These are phyloP conservation scores for Lutra lutra DNA, from an alignment of 2,797 vertebrate genomes.

Conservation along the genomic window DNA sequence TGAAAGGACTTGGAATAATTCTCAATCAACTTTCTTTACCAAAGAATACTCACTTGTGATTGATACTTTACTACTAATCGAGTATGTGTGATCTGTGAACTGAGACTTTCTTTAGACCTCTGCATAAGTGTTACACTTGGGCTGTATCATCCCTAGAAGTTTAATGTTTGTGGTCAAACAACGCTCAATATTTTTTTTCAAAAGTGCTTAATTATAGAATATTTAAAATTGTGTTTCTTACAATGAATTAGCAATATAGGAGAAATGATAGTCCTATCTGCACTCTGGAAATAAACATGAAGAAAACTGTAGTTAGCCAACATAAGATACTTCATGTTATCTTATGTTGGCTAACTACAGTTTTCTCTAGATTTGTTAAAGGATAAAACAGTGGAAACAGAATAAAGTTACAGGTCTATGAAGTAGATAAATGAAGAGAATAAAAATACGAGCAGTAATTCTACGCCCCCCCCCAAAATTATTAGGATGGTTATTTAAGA, in stretches of 20 bases:
- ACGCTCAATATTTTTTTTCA: neutral
- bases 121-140: neutral
- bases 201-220: neutral
- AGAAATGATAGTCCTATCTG: constrained; percentile 50
- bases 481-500: constrained; percentile 49
- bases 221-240: neutral
- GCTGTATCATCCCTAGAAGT: neutral
- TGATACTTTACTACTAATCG: neutral
- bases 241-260: constrained; percentile 19
- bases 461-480: neutral
- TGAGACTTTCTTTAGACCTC: neutral
- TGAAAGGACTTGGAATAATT: constrained; percentile 2
- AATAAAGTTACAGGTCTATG: constrained; percentile 53
- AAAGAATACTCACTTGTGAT: neutral
- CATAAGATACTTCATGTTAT: too few relatives aligned
- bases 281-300: constrained; percentile 58
- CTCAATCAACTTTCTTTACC: neutral
- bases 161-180: neutral
- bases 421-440: constrained; percentile 67
- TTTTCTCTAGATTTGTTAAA: constrained; percentile 67
- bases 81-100: neutral
- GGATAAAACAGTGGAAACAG: constrained; percentile 64
- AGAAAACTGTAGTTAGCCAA: too few relatives aligned
- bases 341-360: constrained; percentile 12
- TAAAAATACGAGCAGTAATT: constrained; percentile 40